Percentiles rank a stretch among this genome's conserved stretches.
Conservation (phyloP, 35 echinoderm and acorn worm species). For the Heliocidaris tuberculata region DNA sequence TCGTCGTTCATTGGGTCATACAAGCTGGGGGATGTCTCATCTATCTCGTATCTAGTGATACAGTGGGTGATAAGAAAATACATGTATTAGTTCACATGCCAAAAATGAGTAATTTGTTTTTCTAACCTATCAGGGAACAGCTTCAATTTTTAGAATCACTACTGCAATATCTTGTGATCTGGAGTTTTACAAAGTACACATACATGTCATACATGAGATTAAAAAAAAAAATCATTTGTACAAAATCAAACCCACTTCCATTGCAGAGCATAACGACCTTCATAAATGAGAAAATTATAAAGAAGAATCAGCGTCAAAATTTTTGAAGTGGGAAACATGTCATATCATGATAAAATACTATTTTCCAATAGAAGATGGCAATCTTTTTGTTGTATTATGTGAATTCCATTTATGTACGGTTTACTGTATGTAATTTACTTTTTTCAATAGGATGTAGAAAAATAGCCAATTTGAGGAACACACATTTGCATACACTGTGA, state of each 20-base stretch:
- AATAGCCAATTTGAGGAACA: no score
- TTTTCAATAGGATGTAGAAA: no score
- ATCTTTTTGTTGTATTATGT: no score
- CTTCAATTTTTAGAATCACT: neutral
- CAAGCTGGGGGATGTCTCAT: conserved; percentile 88
- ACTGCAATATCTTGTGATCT: neutral
- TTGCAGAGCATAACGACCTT: neutral
- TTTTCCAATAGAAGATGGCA: no score
- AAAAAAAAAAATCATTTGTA: no score
- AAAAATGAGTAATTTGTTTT: neutral
- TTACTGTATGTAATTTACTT: no score
- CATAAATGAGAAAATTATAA: neutral
- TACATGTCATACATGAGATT: neutral
- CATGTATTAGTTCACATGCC: neutral
- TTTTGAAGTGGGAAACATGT: neutral
- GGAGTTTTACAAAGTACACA: neutral
- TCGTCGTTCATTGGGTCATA: conserved; percentile 86
- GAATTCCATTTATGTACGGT: no score
- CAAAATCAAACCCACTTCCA: no score
- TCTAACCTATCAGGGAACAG: neutral
- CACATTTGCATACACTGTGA: no score
- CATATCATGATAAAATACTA: no score
- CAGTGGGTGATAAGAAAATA: neutral
- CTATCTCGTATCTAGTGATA: conserved; percentile 67
- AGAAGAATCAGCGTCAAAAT: neutral